Base-by-base conservation (phyloP, 2,888 invertebrate species). In the Busseola fusca region DNA sequence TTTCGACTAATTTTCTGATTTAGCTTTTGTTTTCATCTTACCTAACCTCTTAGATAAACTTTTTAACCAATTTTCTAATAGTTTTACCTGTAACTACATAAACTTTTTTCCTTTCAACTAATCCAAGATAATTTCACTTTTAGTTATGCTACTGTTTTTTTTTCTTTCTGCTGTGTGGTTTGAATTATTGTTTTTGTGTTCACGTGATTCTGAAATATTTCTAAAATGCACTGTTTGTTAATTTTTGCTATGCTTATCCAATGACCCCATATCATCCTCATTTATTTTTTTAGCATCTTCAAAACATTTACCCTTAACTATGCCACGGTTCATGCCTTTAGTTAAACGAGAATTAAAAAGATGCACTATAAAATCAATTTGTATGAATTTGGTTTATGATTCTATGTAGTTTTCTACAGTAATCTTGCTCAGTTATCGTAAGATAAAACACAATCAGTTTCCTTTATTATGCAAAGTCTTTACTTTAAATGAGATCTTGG, bases 1-100 rank as follows among this genome's bases (percentile, higher is more conserved):
- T 69, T 78, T 58, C 67, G 25, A 37, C 57, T 16, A 60, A 72
- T 72, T 79, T 82, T 58, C 66, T 62, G 25, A 52, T 52, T 56
- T n/a, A n/a, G 56, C 54, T 72, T 72, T 79, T 78, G 52, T 78
- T 82, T 78, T 59, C 27, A 30, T 72, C 62, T 82, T 78, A 58
- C 45, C 14, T 64, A 78, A 78, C 57, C 30, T 14, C 6, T 59
- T 54, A 14, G 30, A 18, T 50, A 34, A 42, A n/a, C 34, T 64
- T 48, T 76, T 69, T 60, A 16, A 12, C 14, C 48, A 67, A 42
- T 64, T 34, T 65, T 12, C 30, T 66, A 34, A 59, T 45, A 40
- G 37, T 65, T 63, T 57, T 54, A 52, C 14, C 16, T 27, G n/a
- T 52, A 56, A 37, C n/a, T 30, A n/a, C 25, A n/a, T 48, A 21